phyloP scores from a whole-genome alignment of 1,140 invertebrate genomes.

The Caenorhabditis remanei region DNA sequence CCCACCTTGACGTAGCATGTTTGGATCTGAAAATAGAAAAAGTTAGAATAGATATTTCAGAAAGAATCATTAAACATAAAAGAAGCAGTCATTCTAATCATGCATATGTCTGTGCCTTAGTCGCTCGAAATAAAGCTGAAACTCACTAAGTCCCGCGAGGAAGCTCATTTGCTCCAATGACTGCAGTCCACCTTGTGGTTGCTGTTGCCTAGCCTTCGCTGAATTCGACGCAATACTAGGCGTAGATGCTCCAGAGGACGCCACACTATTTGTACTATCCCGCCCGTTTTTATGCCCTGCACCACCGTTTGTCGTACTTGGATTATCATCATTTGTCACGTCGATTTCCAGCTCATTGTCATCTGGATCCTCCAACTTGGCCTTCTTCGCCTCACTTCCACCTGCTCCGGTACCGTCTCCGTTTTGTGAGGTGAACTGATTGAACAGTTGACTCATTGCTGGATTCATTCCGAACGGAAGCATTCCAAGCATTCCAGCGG shows the following conservation, averaged over 20 bases:
- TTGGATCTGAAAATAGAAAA: slow-evolving; percentile 31
- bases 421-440: slow-evolving; percentile 64
- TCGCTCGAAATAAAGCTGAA: not conserved
- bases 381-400: slow-evolving; percentile 64
- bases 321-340: slow-evolving; percentile 70
- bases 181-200: slow-evolving; percentile 26
- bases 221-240: slow-evolving; percentile 52
- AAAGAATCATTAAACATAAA: not conserved
- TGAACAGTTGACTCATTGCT: slow-evolving; percentile 49
- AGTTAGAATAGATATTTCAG: not conserved
- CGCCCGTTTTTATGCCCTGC: slow-evolving; percentile 45
- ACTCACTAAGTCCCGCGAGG: slow-evolving; percentile 15
- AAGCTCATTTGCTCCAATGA: slow-evolving; percentile 45
- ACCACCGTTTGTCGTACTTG: slow-evolving; percentile 37
- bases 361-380: slow-evolving; percentile 74
- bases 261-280: slow-evolving; percentile 58
- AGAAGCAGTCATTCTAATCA: not conserved
- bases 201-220: slow-evolving; percentile 17
- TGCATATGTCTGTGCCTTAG: too few species aligned
- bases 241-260: slow-evolving; percentile 53
- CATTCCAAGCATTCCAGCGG: slow-evolving; percentile 43
- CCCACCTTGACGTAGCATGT: slow-evolving; percentile 31
- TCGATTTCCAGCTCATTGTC: slow-evolving; percentile 77
- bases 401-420: slow-evolving; percentile 4
- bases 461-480: slow-evolving; percentile 29